Evolutionary conservation across 2,888 invertebrate species (phyloP), one percentile per base, ranked within the genome.

Genomic region (Formica aserva): DNA sequence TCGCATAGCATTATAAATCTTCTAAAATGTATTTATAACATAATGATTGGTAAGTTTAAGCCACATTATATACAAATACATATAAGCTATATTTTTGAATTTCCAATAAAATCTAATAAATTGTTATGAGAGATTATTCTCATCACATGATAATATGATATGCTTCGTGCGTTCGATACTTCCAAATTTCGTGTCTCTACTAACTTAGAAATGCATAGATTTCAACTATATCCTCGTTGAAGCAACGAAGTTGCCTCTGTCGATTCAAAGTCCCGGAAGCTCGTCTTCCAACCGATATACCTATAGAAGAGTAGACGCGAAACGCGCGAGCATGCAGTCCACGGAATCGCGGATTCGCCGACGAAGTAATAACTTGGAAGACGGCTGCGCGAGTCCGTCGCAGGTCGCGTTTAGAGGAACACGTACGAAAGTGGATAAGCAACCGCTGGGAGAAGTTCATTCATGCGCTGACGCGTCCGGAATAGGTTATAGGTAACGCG

Each of bases 371-470:
- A 91, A 91, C 90, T 87, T 89, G 75, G 86, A 86, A 83, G 86
- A 83, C 82, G 85, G 77, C 60, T 80, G 74, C 83, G 67, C 80
- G 81, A 75, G 83, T 91, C 88, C 89, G 91, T 91, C 90, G 86
- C 86, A 84, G 90, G 91, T 92, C 91, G 91, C 92, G 91, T 91
- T 93, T 92, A 92, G 91, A 80, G 89, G 86, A 91, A 93, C 94
- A 94, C 94, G 94, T 94, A 94, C 93, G 92, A 94, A 94, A 94
- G 93, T 94, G 93, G 94, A 94, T 94, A 94, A 94, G 93, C 93
- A 93, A 93, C 87, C 91, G 88, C 60, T 87, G 74, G 82, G 88
- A 87, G 91, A 94, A 94, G 92, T 94, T 94, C 93, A 93, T 93
- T 93, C 93, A 92, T 92, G 90, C 86, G 91, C 91, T 93, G 93